Conservation (phyloP, 2,888 invertebrate species). For the Tenthredo scrophulariae region DNA sequence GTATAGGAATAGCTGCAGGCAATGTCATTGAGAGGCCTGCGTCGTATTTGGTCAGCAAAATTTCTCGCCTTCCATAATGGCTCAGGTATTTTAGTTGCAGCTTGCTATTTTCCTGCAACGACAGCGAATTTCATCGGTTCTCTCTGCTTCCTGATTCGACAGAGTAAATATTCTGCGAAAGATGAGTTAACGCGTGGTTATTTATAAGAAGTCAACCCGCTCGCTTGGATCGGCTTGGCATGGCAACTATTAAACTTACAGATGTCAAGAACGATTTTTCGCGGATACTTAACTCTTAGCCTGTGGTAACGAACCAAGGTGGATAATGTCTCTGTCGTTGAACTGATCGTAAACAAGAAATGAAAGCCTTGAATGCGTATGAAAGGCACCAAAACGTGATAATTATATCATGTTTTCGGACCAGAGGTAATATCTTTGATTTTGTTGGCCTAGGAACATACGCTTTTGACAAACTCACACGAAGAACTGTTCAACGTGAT, state of each 20-base stretch:
- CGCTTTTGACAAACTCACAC: neutral
- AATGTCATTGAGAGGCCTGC: neutral
- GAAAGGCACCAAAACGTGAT: neutral
- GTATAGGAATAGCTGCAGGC: neutral
- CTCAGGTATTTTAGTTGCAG: constrained; percentile 25
- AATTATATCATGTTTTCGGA: neutral
- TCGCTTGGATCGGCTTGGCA: neutral
- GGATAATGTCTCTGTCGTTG: neutral
- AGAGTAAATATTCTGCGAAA: constrained; percentile 30
- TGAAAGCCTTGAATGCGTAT: constrained; percentile 21
- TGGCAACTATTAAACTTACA: neutral
- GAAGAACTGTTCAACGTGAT: neutral
- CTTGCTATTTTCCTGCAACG: constrained; percentile 17
- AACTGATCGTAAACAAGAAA: constrained; percentile 32
- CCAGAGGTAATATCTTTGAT: neutral
- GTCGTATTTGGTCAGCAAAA: neutral
- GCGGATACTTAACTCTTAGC: constrained; percentile 15
- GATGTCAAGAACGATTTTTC: neutral
- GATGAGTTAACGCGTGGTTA: constrained; percentile 18
- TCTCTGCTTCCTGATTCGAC: constrained; percentile 33
- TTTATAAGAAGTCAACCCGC: constrained; percentile 9
- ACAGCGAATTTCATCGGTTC: constrained; percentile 30
- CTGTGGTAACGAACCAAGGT: constrained; percentile 2
- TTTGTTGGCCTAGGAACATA: too few relatives aligned
- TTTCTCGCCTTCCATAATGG: neutral